Conservation (phyloP, 1,140 invertebrate genomes). For the Cydia splendana region DNA sequence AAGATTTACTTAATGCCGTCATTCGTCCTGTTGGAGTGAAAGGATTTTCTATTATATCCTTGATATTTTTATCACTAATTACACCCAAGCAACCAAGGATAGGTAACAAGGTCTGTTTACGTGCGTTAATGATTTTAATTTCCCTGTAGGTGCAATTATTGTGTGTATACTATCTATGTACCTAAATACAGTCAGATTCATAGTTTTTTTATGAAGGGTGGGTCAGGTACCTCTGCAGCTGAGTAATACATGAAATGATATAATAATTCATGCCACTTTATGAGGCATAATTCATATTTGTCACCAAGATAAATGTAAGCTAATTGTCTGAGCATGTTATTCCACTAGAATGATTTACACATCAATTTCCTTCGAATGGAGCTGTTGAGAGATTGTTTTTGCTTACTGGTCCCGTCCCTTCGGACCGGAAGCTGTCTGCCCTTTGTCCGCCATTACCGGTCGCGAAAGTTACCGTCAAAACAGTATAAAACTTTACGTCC, state of each 20-base stretch:
- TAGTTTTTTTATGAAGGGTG: no score
- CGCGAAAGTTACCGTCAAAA: conserved; percentile 53
- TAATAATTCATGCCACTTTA: neutral
- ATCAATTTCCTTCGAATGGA: conserved; percentile 56
- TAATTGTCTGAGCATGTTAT: conserved; percentile 33
- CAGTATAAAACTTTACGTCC: conserved; percentile 49
- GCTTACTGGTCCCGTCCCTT: conserved; percentile 51
- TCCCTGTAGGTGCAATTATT: no score
- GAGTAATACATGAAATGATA: no score
- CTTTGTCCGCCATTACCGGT: conserved; percentile 68
- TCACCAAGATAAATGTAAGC: conserved; percentile 22
- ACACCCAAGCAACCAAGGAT: neutral
- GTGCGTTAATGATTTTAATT: neutral
- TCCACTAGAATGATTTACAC: conserved; percentile 58
- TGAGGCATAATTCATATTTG: neutral
- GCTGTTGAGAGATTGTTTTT: conserved; percentile 56
- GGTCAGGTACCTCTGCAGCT: no score
- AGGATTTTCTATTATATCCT: conserved; percentile 36
- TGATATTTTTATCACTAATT: conserved; percentile 12
- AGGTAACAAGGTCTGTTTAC: neutral
- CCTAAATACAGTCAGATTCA: no score
- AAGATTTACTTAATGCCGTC: conserved; percentile 62
- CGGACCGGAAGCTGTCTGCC: conserved; percentile 64
- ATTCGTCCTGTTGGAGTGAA: conserved; percentile 48
- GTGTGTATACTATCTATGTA: no score